Conservation (phyloP, 2,113 vertebrate genomes). For the Pseudorectes ferrugineus region DNA sequence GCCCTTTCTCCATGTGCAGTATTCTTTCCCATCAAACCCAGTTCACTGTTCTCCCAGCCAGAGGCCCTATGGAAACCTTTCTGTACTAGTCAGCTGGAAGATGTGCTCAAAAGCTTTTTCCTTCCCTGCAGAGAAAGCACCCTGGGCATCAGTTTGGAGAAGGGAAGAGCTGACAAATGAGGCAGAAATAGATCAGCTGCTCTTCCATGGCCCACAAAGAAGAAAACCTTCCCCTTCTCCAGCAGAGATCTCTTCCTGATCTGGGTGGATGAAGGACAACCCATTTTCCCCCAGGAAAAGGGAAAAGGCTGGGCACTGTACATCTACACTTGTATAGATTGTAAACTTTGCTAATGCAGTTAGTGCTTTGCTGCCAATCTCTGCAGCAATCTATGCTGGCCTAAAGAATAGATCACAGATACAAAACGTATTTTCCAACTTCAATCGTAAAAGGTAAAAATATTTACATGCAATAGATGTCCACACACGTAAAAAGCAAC, state of each 20-base stretch:
- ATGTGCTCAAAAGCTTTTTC: background rate
- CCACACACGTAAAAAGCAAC: background rate
- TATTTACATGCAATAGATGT: background rate
- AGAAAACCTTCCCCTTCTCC: background rate
- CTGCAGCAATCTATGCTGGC: background rate
- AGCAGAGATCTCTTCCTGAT: background rate
- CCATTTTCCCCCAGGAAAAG: rapidly evolving
- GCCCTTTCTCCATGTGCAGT: background rate
- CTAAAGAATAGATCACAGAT: background rate
- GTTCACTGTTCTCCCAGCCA: background rate
- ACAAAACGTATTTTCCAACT: background rate
- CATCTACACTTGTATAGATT: background rate
- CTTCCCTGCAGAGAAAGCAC: background rate
- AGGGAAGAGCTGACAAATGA: background rate
- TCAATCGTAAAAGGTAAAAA: background rate
- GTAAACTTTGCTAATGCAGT: background rate
- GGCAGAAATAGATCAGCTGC: background rate
- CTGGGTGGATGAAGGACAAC: background rate
- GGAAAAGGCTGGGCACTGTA: background rate
- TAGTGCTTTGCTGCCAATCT: background rate
- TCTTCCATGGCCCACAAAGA: background rate
- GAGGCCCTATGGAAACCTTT: background rate
- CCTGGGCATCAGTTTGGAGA: background rate
- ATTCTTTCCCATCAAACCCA: background rate
- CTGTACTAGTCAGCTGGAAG: background rate